Base-by-base conservation (phyloP, 2,888 invertebrate genomes). In the Mesorhabditis spiculigera region DNA sequence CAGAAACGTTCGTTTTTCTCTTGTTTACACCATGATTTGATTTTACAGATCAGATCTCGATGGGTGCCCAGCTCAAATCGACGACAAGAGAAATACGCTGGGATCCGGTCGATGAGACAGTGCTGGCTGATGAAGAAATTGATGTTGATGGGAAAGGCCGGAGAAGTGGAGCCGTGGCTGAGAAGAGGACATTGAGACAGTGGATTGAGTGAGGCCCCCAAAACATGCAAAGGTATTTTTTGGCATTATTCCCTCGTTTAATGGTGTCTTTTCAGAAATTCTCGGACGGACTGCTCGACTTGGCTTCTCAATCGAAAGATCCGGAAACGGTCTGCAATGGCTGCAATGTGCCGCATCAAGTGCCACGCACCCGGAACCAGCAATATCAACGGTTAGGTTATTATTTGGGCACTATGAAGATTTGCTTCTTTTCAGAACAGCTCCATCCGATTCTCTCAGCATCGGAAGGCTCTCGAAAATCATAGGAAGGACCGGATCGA, bases 81-180 rank as follows among this genome's bases (percentile, higher is more conserved):
- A 88, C 95, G 68, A 92, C 92, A 8, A 92, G 66, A 58, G 28
- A 75, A 71, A 78, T 80, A n/a, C 96, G 96, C 88, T 99, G 98
- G 98, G 98, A 99, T 89, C 98, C 98, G 3, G 90, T 97, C 0
- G 98, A 99, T 88, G 88, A 93, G 87, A 99, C 98, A 4, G 98
- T 98, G 3, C 87, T 99, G 75, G 98, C 97, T 4, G 93, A 96
- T 88, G 98, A 98, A 86, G 97, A 98, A 89, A 95, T 98, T 4
- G 95, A 95, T 88, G 43, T 64, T 28, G 72, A 82, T 43, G 85
- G 85, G 16, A 67, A 77, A 8, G 81, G 84, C 0, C 98, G 98
- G 98, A 89, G 98, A 72, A 97, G 97, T 4, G 96, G 97, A 3
- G 96, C 94, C 5, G 91, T 91, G 87, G 95, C 95, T 5, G 93